phyloP scores from a whole-genome alignment of 23 tunicate species.

The Ascidia mentula region DNA sequence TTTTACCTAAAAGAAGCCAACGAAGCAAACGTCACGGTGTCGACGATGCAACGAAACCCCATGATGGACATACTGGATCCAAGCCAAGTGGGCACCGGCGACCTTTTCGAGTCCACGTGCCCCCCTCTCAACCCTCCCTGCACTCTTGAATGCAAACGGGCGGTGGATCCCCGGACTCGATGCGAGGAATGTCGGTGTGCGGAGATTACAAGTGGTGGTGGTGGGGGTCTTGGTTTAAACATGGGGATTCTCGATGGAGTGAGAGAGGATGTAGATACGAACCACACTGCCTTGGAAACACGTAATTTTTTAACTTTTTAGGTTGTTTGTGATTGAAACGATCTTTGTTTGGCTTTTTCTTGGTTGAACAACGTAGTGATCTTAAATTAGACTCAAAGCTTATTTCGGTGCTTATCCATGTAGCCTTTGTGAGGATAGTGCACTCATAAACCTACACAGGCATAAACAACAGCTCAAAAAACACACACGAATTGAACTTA shows the following conservation, averaged over 20 bases:
- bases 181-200: constrained; percentile 18
- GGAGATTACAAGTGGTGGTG: too few relatives aligned
- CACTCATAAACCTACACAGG: too few relatives aligned
- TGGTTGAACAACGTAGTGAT: too few relatives aligned
- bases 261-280: background rate
- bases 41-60: background rate
- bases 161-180: constrained; percentile 21
- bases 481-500: too few relatives aligned
- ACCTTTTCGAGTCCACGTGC: background rate
- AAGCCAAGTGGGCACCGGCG: background rate
- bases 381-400: too few relatives aligned
- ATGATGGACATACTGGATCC: background rate
- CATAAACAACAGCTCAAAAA: too few relatives aligned
- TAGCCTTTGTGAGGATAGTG: too few relatives aligned
- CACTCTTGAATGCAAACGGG: constrained; percentile 9
- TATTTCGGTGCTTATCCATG: too few relatives aligned
- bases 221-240: background rate
- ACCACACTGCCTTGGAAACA: background rate
- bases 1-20: too few relatives aligned
- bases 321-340: background rate
- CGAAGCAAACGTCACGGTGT: background rate
- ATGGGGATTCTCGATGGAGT: background rate
- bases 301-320: background rate
- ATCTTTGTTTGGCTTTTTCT: too few relatives aligned
- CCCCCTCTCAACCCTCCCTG: background rate